phyloP scores from a whole-genome alignment of 2,797 vertebrate species.

The Gymnopithys bicolor region DNA sequence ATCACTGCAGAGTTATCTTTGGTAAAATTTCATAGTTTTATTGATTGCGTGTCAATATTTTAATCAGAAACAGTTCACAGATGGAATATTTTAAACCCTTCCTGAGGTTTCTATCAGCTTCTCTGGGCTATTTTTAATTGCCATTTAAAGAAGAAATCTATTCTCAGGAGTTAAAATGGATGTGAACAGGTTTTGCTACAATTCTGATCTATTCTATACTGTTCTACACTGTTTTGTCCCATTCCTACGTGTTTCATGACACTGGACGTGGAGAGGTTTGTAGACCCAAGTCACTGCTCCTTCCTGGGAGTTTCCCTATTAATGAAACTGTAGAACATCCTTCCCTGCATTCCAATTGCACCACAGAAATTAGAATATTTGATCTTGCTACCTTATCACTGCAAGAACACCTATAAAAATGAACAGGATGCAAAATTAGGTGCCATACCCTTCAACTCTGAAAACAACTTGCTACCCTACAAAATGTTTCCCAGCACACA shows the following conservation, averaged over 20 bases:
- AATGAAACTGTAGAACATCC: not conserved
- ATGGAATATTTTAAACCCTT: constrained; percentile 1
- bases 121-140: not conserved
- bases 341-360: not conserved
- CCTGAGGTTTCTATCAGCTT: not conserved
- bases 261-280: not conserved
- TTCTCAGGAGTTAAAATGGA: not conserved
- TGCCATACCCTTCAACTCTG: not conserved
- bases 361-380: not conserved
- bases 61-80: constrained; percentile 3
- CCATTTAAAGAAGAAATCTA: not conserved
- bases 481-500: not conserved
- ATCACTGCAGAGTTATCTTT: not conserved
- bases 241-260: not conserved
- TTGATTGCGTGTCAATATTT: constrained; percentile 27
- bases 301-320: not conserved
- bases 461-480: not conserved
- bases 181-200: not conserved
- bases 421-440: not conserved
- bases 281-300: not conserved
- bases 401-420: not conserved
- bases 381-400: not conserved
- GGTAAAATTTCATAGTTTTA: constrained; percentile 34
- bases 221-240: not conserved
- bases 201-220: not conserved